Percentiles rank a stretch among this genome's conserved stretches.
Evolutionary conservation across 2,888 invertebrate genomes (phyloP).

Genomic region (Diarsia brunnea): DNA sequence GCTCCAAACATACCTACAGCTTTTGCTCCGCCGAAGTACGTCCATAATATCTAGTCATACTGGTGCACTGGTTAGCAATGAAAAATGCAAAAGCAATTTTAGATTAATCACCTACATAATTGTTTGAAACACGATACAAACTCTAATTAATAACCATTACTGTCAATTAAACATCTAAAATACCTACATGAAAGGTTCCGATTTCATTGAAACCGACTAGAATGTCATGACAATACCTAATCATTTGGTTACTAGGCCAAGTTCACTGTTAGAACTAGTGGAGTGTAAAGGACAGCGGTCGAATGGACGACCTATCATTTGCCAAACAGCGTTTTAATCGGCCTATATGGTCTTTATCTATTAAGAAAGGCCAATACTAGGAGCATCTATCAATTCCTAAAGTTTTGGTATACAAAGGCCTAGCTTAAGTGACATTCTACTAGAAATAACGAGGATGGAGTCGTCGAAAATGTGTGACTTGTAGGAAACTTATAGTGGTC

Average conservation of each 20-base stretch:
- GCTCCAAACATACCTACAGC: no score
- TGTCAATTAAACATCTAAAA: conserved; percentile 15
- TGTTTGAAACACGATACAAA: conserved; percentile 5
- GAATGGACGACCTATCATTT: background rate
- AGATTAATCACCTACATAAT: background rate
- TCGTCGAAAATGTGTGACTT: background rate
- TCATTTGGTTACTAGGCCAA: conserved; percentile 5
- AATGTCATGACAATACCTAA: background rate
- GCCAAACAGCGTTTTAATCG: background rate
- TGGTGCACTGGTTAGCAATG: background rate
- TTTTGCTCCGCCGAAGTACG: background rate
- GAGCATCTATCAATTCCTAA: background rate
- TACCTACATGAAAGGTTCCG: background rate
- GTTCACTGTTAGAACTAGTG: background rate
- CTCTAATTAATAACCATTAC: conserved; percentile 20
- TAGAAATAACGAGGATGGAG: background rate
- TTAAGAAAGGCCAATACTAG: background rate
- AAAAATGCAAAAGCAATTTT: background rate
- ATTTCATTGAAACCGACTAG: conserved; percentile 14
- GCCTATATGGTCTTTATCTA: background rate
- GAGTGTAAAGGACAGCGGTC: background rate
- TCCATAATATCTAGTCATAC: background rate
- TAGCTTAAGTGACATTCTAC: background rate
- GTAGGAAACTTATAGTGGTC: background rate
- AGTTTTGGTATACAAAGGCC: background rate